Conservation (phyloP, 2,113 vertebrate genomes). For the Andinoacara biseriatus region DNA sequence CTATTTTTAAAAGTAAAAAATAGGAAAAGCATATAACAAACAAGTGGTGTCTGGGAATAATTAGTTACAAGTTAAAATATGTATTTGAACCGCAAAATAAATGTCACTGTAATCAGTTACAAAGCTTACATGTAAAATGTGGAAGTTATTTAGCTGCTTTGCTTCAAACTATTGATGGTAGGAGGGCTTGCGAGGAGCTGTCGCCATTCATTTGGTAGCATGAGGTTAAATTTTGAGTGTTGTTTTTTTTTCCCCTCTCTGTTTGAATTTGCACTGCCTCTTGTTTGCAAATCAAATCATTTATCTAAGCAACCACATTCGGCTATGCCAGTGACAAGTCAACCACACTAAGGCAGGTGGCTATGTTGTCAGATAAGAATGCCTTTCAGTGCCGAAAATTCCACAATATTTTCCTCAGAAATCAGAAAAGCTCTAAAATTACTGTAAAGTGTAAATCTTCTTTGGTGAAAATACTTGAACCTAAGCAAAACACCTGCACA, state of each 20-base stretch:
- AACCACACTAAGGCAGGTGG: neutral
- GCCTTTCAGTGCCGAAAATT: neutral
- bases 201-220: neutral
- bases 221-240: neutral
- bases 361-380: neutral
- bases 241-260: neutral
- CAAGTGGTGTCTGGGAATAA: neutral
- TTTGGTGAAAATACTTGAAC: too few species aligned
- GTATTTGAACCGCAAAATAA: neutral
- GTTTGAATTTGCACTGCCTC: slow-evolving; percentile 2
- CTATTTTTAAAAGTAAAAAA: neutral
- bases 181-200: neutral
- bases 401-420: neutral
- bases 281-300: slow-evolving; percentile 6
- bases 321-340: neutral
- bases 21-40: neutral
- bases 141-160: neutral
- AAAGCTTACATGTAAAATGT: neutral
- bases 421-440: neutral
- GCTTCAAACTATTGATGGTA: neutral
- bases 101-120: neutral
- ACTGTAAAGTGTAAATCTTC: neutral
- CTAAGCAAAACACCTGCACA: neutral
- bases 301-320: neutral
- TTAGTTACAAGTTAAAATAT: neutral